Conservation (phyloP, 2,797 vertebrate genomes). For the Semaprochilodus insignis region DNA sequence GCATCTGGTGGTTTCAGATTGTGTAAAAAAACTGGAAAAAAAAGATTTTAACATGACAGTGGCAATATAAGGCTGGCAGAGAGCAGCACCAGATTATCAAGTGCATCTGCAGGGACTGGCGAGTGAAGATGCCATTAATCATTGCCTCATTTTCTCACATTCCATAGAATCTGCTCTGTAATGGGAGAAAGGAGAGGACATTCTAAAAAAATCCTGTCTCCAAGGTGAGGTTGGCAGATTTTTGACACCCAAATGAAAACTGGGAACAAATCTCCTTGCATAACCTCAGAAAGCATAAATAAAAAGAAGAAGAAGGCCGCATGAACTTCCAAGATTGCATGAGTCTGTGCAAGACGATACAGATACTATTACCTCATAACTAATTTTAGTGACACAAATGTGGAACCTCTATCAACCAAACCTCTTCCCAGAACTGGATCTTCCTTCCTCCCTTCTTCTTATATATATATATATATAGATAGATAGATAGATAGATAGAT, state of each 20-base stretch:
- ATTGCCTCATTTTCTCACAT: neutral
- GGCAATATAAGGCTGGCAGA: neutral
- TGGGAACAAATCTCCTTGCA: conserved; percentile 39
- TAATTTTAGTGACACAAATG: neutral
- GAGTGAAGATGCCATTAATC: neutral
- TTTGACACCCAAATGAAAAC: neutral
- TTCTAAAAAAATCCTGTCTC: conserved; percentile 18
- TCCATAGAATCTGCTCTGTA: neutral
- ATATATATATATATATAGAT: too few species aligned
- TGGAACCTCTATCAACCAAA: neutral
- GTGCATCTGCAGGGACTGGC: neutral
- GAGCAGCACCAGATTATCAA: neutral
- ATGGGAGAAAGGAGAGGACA: neutral
- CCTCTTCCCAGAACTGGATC: neutral
- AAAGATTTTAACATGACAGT: neutral
- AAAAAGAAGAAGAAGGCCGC: too few species aligned
- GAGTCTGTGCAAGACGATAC: neutral
- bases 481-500: too few species aligned
- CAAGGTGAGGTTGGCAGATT: neutral
- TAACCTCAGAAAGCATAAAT: conserved; percentile 6
- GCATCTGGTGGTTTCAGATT: neutral
- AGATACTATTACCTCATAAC: neutral
- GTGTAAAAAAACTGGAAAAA: neutral
- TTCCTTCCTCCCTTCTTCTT: neutral
- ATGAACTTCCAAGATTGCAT: neutral